Conservation (phyloP, 2,797 vertebrate species). For the Sebastes ruberrimus region DNA sequence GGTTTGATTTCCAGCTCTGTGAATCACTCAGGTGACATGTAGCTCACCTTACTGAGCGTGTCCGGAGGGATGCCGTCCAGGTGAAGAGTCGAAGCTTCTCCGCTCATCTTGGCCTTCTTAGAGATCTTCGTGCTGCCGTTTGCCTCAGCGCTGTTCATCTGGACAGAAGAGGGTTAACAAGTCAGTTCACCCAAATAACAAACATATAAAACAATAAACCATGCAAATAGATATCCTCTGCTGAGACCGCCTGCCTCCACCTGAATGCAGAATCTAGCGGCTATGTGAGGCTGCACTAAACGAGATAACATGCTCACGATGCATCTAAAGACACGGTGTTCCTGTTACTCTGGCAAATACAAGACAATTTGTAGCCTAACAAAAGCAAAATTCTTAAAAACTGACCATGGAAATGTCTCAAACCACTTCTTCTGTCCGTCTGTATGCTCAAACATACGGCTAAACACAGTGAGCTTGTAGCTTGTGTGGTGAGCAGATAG, state of each 20-base stretch:
- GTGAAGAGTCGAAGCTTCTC: neutral
- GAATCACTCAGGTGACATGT: neutral
- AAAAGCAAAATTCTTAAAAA: neutral
- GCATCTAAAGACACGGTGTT: neutral
- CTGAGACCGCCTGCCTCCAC: no score
- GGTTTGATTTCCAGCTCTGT: neutral
- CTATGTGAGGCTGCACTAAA: neutral
- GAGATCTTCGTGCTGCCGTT: neutral
- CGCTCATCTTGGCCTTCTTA: slow-evolving; percentile 30
- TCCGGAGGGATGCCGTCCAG: slow-evolving; percentile 35
- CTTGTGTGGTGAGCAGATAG: neutral
- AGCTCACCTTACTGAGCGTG: slow-evolving; percentile 49
- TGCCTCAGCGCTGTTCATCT: slow-evolving; percentile 23
- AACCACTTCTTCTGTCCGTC: no score
- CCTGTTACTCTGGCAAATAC: neutral
- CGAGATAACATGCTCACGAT: neutral
- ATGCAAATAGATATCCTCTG: neutral
- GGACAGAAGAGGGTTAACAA: neutral
- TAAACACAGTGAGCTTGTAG: neutral
- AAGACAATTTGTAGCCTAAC: neutral
- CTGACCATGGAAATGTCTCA: no score
- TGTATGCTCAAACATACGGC: no score
- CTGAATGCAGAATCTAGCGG: neutral
- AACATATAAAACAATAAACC: neutral
- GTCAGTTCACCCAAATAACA: neutral